Conservation (phyloP, 2,113 vertebrate species). For the Oryzias melastigma region DNA sequence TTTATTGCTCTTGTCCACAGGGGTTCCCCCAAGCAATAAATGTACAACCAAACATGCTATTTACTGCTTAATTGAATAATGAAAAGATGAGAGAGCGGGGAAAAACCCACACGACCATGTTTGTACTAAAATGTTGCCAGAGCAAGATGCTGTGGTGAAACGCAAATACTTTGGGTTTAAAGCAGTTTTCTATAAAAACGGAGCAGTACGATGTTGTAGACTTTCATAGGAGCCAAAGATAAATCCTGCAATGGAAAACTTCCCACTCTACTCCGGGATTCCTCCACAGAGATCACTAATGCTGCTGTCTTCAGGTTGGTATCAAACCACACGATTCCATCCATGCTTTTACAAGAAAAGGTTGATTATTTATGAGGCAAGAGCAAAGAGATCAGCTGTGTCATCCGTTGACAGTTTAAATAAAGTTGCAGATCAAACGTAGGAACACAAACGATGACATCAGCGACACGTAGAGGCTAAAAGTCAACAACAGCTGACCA, state of each 20-base stretch:
- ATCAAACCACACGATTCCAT: constrained; percentile 35
- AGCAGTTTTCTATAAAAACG: constrained; percentile 32
- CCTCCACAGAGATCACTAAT: constrained; percentile 29
- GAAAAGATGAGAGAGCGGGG: constrained; percentile 57
- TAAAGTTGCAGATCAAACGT: no score
- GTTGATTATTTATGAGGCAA: no score
- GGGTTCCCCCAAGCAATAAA: constrained; percentile 50
- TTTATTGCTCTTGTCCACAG: constrained; percentile 41
- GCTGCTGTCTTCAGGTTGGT: constrained; percentile 17
- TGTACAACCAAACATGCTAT: constrained; percentile 53
- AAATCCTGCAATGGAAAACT: constrained; percentile 8
- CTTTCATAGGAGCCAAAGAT: constrained; percentile 17
- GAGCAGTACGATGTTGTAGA: constrained; percentile 45
- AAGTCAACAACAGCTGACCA: no score
- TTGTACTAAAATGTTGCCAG: constrained; percentile 43
- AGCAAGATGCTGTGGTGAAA: constrained; percentile 36
- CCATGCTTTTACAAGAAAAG: constrained; percentile 3
- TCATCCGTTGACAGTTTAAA: no score
- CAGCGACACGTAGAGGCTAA: no score
- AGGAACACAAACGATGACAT: no score
- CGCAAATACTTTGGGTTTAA: constrained; percentile 45
- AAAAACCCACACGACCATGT: constrained; percentile 53
- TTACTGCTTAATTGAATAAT: constrained; percentile 75
- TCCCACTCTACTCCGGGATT: constrained; percentile 18
- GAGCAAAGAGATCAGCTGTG: no score